Percentiles rank a stretch among this genome's conserved stretches.
Evolutionary conservation across 2,797 vertebrate genomes (phyloP).

Genomic region (Artibeus jamaicensis): DNA sequence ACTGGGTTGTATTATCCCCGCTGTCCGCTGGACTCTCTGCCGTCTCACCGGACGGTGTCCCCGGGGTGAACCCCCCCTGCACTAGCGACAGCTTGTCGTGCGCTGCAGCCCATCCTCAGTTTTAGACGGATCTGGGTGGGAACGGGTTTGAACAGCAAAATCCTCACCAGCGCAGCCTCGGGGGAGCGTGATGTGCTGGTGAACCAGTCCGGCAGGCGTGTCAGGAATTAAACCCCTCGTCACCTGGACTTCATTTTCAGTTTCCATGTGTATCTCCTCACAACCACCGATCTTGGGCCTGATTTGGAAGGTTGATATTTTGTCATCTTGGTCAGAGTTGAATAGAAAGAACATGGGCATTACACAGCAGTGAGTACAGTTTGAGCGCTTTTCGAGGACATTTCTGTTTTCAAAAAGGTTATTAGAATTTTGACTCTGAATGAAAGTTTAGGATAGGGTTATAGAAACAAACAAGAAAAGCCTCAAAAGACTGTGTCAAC

Average conservation of each 20-base stretch:
- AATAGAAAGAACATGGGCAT: neutral
- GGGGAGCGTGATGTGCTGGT: neutral
- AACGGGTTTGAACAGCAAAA: constrained; percentile 32
- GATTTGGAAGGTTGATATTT: neutral
- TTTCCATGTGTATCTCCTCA: neutral
- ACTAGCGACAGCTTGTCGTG: neutral
- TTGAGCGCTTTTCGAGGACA: neutral
- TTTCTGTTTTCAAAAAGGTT: neutral
- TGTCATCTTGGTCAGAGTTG: neutral
- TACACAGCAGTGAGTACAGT: neutral
- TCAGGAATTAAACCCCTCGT: neutral
- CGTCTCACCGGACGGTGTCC: constrained; percentile 4
- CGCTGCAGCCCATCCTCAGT: neutral
- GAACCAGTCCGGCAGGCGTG: neutral
- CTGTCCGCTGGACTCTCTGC: constrained; percentile 30
- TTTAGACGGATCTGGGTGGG: neutral
- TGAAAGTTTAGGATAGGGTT: neutral
- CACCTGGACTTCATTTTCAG: neutral
- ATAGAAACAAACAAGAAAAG: neutral
- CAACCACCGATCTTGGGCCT: neutral
- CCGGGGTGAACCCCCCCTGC: neutral
- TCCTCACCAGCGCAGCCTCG: neutral
- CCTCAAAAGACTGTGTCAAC: neutral
- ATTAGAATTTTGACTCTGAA: neutral
- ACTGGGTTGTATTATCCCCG: constrained; percentile 41